Conservation (phyloP, 2,888 invertebrate species). For the Andrena hattorfiana region DNA sequence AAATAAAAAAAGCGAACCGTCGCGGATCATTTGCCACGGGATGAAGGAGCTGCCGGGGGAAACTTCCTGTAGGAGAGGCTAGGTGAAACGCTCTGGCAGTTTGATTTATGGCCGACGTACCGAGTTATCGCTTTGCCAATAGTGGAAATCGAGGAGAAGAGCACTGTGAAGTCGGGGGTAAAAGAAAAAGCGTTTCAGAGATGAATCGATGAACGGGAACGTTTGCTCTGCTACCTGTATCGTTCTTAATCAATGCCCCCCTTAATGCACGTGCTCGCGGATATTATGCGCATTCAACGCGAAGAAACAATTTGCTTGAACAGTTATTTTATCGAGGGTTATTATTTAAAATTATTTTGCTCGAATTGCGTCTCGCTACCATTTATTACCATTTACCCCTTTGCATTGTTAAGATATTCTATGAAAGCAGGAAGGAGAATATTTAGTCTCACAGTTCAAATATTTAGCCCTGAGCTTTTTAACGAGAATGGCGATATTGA, state of each 20-base stretch:
- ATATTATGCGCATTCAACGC: neutral
- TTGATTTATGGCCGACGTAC: constrained; percentile 83
- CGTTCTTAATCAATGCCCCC: constrained; percentile 52
- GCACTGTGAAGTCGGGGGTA: constrained; percentile 69
- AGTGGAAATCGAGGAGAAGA: constrained; percentile 77
- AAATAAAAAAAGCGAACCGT: constrained; percentile 62
- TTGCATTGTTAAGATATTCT: too few relatives aligned
- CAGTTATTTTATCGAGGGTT: too few relatives aligned
- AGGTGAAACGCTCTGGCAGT: constrained; percentile 78
- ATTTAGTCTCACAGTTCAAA: too few relatives aligned
- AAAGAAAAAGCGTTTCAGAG: constrained; percentile 71
- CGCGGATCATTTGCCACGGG: constrained; percentile 74
- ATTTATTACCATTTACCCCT: too few relatives aligned
- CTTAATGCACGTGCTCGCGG: constrained; percentile 9
- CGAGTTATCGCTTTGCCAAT: constrained; percentile 84
- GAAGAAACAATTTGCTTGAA: too few relatives aligned
- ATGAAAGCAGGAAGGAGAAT: too few relatives aligned
- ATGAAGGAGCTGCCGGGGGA: constrained; percentile 70
- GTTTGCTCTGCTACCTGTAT: constrained; percentile 44
- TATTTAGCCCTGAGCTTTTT: too few relatives aligned
- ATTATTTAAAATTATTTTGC: too few relatives aligned
- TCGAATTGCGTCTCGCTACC: too few relatives aligned
- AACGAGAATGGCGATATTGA: too few relatives aligned
- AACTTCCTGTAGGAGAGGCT: constrained; percentile 69
- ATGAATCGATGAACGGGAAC: constrained; percentile 81